phyloP scores from a whole-genome alignment of 2,888 invertebrate species.

The Ectropis crepuscularia region DNA sequence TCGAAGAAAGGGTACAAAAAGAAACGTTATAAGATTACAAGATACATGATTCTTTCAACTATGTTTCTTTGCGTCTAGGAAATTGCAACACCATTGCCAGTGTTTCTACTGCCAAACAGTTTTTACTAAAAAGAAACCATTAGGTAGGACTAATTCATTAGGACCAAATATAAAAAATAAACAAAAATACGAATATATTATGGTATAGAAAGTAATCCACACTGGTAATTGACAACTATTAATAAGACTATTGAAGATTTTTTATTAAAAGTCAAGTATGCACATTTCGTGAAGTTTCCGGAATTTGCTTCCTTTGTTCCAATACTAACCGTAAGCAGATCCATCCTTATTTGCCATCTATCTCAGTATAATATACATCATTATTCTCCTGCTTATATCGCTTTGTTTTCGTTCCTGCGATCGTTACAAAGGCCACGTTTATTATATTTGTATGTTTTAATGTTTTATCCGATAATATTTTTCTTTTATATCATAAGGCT shows the following conservation, averaged over 20 bases:
- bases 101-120: no score
- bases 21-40: no score
- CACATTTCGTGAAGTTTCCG: not conserved
- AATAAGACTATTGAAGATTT: not conserved
- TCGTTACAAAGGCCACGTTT: slow-evolving; percentile 45
- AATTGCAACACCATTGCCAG: no score
- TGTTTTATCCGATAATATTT: slow-evolving; percentile 47
- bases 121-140: no score
- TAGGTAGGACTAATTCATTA: no score
- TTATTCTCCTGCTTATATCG: slow-evolving; percentile 44
- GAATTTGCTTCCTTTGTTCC: slow-evolving; percentile 2
- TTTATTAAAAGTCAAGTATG: not conserved
- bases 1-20: no score
- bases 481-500: slow-evolving; percentile 45
- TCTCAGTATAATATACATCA: slow-evolving; percentile 23
- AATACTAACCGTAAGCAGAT: not conserved
- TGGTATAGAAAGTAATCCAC: no score
- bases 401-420: slow-evolving; percentile 48
- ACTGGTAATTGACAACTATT: no score
- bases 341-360: slow-evolving; percentile 8
- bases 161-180: no score
- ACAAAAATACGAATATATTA: no score
- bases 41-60: no score
- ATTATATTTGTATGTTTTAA: slow-evolving; percentile 46
- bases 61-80: no score